phyloP scores from a whole-genome alignment of 2,113 vertebrate genomes.

The Trematomus loennbergii region DNA sequence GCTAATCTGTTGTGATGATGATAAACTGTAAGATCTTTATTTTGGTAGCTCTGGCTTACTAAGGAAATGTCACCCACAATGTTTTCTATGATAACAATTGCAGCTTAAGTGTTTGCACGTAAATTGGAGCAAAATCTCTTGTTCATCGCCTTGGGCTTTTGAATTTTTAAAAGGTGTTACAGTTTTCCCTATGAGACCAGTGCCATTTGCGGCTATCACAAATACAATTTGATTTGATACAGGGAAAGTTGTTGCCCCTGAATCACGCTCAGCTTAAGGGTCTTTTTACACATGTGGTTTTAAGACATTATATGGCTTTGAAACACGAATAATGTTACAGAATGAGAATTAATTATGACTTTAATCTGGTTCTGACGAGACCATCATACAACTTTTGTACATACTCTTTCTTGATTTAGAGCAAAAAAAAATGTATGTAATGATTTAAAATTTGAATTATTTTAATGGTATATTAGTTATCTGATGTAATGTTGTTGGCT shows the following conservation, averaged over 20 bases:
- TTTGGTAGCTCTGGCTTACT: constrained; percentile 37
- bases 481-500: constrained; percentile 60
- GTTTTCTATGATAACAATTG: constrained; percentile 30
- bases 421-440: constrained; percentile 44
- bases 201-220: no score
- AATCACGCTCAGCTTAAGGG: neutral
- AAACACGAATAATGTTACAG: constrained; percentile 23
- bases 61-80: neutral
- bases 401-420: constrained; percentile 51
- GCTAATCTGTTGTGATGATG: constrained; percentile 50
- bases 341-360: constrained; percentile 48
- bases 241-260: neutral
- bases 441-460: constrained; percentile 47
- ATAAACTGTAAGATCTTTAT: constrained; percentile 47
- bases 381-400: constrained; percentile 46
- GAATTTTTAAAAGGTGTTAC: constrained; percentile 30
- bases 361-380: constrained; percentile 21
- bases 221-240: constrained; percentile 25
- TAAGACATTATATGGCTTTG: constrained; percentile 42
- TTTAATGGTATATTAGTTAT: constrained; percentile 52
- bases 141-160: neutral
- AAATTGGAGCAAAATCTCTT: constrained; percentile 22
- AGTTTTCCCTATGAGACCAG: constrained; percentile 18
- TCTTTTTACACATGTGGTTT: constrained; percentile 50
- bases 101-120: constrained; percentile 22